phyloP scores from a whole-genome alignment of 2,113 vertebrate genomes.

The Panurus biarmicus region DNA sequence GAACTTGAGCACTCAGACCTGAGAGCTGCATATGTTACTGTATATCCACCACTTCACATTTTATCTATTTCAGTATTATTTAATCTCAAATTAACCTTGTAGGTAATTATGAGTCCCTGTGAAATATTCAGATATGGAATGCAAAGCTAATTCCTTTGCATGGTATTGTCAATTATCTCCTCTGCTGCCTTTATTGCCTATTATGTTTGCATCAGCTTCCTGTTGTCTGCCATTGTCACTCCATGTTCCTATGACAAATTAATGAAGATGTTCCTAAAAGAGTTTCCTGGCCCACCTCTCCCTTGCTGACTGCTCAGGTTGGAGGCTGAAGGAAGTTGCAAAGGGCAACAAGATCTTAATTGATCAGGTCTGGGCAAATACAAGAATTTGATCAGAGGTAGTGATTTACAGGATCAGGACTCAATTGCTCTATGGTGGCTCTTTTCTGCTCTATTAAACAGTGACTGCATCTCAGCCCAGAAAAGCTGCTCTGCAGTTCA shows the following conservation, averaged over 20 bases:
- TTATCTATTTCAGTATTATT: not conserved
- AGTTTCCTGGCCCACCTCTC: not conserved
- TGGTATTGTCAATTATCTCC: not conserved
- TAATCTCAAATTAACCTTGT: not conserved
- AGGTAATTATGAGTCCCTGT: not conserved
- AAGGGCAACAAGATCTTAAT: not conserved
- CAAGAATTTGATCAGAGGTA: not conserved
- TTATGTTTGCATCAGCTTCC: not conserved
- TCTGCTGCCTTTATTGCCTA: not conserved
- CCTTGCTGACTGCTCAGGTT: not conserved
- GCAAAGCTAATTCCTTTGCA: not conserved
- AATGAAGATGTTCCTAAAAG: not conserved
- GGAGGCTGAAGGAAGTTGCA: not conserved
- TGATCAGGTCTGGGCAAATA: not conserved
- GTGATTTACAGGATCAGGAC: not conserved
- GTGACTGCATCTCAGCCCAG: not conserved
- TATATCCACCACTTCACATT: not conserved
- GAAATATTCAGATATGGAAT: not conserved
- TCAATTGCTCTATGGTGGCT: not conserved
- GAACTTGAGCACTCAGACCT: not conserved
- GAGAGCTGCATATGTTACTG: not conserved
- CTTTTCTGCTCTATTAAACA: not conserved
- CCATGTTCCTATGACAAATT: not conserved
- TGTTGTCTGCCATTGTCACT: not conserved
- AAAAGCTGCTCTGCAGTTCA: not conserved